These are phyloP conservation scores for Aleiodes leptofemur DNA, from an alignment of 2,888 invertebrate genomes.

Conservation along the genomic window DNA sequence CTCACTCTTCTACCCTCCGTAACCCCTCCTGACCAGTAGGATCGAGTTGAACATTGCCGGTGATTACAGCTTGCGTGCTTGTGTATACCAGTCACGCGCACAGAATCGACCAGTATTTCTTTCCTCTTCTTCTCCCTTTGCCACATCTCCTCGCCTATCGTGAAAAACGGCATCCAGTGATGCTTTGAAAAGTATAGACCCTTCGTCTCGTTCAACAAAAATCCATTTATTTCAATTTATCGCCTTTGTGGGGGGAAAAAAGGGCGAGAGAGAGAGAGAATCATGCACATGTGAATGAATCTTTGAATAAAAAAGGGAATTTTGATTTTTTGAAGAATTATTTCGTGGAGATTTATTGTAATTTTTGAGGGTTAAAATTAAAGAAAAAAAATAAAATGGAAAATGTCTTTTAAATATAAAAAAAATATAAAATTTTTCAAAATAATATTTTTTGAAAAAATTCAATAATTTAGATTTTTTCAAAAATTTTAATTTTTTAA, in stretches of 20 bases:
- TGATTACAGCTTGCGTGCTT: constrained; percentile 51
- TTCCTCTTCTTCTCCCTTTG: neutral
- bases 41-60: constrained; percentile 54
- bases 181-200: constrained; percentile 21
- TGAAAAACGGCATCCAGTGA: constrained; percentile 4
- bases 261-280: neutral
- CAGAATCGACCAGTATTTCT: constrained; percentile 15
- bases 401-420: no score
- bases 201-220: neutral
- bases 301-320: neutral
- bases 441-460: no score
- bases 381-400: no score
- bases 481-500: no score
- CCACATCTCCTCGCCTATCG: neutral
- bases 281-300: constrained; percentile 14
- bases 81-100: constrained; percentile 45
- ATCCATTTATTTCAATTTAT: no score
- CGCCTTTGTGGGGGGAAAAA: neutral
- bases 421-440: no score
- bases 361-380: no score
- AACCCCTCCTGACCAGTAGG: constrained; percentile 33
- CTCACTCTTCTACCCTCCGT: neutral
- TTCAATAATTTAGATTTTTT: no score
- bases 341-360: no score
- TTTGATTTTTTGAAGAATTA: no score